A percentile compares a stretch with the other conserved stretches of the same genome.
phyloP scores from a whole-genome alignment of 1,140 invertebrate species.

The Drosophila watanabei region DNA sequence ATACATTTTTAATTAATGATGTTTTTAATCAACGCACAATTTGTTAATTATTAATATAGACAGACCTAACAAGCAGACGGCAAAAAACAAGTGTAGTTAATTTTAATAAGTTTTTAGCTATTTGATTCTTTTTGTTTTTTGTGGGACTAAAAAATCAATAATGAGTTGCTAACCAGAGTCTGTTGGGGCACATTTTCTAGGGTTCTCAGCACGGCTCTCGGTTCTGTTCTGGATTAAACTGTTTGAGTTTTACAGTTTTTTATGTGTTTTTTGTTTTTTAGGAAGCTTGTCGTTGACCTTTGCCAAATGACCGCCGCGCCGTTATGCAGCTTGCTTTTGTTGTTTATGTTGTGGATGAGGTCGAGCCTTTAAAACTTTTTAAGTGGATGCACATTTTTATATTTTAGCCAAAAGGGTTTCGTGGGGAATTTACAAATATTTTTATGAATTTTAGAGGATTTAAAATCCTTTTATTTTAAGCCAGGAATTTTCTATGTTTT shows the following conservation, averaged over 20 bases:
- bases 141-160: slow-evolving; percentile 51
- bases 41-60: slow-evolving; percentile 65
- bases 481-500: too few relatives aligned
- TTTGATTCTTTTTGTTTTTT: slow-evolving; percentile 11
- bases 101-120: slow-evolving; percentile 42
- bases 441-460: not conserved
- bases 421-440: not conserved
- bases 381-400: slow-evolving; percentile 4
- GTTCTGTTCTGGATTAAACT: slow-evolving; percentile 21
- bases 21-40: slow-evolving; percentile 60
- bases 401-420: slow-evolving; percentile 1
- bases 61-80: slow-evolving; percentile 31
- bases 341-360: slow-evolving; percentile 10
- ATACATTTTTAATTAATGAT: slow-evolving; percentile 69
- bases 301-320: slow-evolving; percentile 38
- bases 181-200: slow-evolving; percentile 14
- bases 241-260: slow-evolving; percentile 43
- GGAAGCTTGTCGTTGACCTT: slow-evolving; percentile 39
- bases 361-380: slow-evolving; percentile 4
- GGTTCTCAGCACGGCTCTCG: not conserved
- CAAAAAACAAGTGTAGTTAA: slow-evolving; percentile 29
- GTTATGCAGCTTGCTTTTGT: slow-evolving; percentile 1
- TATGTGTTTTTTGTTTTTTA: not conserved
- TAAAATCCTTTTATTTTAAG: not conserved
- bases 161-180: slow-evolving; percentile 31